A percentile compares a stretch with the other conserved stretches of the same genome.
phyloP scores from a whole-genome alignment of 2,797 vertebrate species.

The Gallinago solitaria region DNA sequence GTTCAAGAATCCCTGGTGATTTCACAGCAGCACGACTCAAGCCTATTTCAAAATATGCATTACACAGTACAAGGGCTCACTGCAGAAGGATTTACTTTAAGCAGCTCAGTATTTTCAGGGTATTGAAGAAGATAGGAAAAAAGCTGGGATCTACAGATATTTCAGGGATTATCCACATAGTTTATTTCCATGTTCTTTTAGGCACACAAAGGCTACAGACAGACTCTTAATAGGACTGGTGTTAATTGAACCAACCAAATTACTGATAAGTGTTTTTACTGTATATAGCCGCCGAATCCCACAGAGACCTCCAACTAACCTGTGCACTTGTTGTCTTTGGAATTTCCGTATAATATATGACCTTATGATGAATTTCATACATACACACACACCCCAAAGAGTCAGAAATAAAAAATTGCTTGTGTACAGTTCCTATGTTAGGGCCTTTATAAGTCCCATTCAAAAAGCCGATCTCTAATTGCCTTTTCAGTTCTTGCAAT shows the following conservation, averaged over 20 bases:
- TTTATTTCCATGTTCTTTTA: not conserved
- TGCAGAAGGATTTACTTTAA: not conserved
- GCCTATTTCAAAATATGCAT: not conserved
- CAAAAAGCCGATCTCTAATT: not conserved
- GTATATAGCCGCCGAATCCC: not conserved
- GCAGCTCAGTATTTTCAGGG: not conserved
- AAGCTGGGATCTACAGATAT: not conserved
- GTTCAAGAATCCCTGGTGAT: not conserved
- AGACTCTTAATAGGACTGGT: not conserved
- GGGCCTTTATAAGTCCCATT: not conserved
- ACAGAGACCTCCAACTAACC: not conserved
- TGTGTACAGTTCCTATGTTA: not conserved
- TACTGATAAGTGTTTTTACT: not conserved
- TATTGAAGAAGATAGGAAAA: not conserved
- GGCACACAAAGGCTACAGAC: not conserved
- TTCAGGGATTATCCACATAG: not conserved
- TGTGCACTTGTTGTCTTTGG: not conserved
- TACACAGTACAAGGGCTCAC: not conserved
- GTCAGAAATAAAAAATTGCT: not conserved
- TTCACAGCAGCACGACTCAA: not conserved
- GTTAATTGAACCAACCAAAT: not conserved
- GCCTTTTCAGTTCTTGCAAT: not conserved
- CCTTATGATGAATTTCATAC: not conserved
- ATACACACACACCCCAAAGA: not conserved
- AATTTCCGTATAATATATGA: not conserved